Evolutionary conservation across 2,888 invertebrate species (phyloP).

Genomic region (Acleris emargana): DNA sequence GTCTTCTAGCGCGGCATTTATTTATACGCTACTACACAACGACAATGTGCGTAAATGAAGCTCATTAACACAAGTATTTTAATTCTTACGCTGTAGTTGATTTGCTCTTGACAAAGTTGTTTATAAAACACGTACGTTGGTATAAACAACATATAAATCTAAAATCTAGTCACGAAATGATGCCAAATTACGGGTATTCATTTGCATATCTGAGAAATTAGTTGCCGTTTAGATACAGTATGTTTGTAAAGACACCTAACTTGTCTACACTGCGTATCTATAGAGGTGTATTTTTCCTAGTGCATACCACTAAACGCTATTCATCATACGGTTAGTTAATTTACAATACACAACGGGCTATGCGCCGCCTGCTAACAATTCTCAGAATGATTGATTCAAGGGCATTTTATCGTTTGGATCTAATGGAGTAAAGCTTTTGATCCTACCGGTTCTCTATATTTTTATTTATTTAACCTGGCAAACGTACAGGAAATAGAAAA

Average conservation of each 20-base stretch:
- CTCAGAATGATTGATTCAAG: slow-evolving; percentile 48
- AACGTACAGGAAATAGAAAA: neutral
- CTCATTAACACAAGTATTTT: slow-evolving; percentile 29
- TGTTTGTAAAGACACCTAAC: neutral
- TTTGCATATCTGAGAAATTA: slow-evolving; percentile 17
- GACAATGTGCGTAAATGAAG: slow-evolving; percentile 33
- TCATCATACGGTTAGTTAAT: slow-evolving; percentile 73
- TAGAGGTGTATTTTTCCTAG: slow-evolving; percentile 55
- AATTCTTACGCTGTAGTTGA: slow-evolving; percentile 14
- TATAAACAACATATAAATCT: neutral
- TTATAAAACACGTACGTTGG: neutral
- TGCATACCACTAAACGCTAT: slow-evolving; percentile 58
- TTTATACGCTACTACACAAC: slow-evolving; percentile 31
- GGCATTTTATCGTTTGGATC: slow-evolving; percentile 37
- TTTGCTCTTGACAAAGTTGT: slow-evolving; percentile 12
- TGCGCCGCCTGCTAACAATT: slow-evolving; percentile 40
- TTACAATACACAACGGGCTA: slow-evolving; percentile 61
- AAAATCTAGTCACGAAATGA: slow-evolving; percentile 3
- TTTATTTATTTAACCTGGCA: neutral
- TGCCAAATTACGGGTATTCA: slow-evolving; percentile 11
- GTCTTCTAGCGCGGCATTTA: slow-evolving; percentile 33
- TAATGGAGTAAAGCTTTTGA: slow-evolving; percentile 17
- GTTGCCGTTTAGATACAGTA: neutral
- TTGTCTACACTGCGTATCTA: neutral
- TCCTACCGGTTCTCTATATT: slow-evolving; percentile 4